phyloP scores from a whole-genome alignment of 2,888 invertebrate species.

The Apomyelois bistriatella region DNA sequence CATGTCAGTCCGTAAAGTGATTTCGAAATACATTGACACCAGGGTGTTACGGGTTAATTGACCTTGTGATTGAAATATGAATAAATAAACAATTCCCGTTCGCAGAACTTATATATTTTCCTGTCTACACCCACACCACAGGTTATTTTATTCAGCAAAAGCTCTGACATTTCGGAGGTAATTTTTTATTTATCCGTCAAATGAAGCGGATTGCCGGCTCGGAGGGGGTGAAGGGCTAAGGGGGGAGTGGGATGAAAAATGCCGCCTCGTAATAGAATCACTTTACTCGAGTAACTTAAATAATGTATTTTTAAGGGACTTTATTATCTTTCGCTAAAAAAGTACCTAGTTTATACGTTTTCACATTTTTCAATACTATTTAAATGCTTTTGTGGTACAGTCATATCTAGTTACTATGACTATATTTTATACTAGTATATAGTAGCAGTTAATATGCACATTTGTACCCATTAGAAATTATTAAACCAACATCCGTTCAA shows the following conservation, averaged over 20 bases:
- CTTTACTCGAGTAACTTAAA: conserved; percentile 1
- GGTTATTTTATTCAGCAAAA: not conserved
- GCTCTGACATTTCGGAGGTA: not conserved
- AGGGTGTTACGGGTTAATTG: too few species aligned
- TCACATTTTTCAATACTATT: not conserved
- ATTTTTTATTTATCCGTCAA: conserved; percentile 8
- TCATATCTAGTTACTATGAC: too few species aligned
- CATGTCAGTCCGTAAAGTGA: too few species aligned
- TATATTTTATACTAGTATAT: too few species aligned
- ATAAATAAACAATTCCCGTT: too few species aligned
- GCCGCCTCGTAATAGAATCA: not conserved
- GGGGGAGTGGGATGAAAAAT: not conserved
- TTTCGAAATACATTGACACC: too few species aligned
- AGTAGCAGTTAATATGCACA: too few species aligned
- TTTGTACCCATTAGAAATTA: too few species aligned
- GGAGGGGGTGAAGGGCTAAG: not conserved
- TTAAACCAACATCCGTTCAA: too few species aligned
- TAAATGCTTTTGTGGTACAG: too few species aligned
- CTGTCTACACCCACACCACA: not conserved
- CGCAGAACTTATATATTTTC: not conserved
- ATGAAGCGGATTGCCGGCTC: conserved; percentile 1
- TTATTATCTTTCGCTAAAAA: not conserved
- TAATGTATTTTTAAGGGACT: conserved; percentile 4
- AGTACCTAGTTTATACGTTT: not conserved
- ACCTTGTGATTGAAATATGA: too few species aligned